phyloP scores from a whole-genome alignment of 2,797 vertebrate genomes.

The Rhadinocentrus ornatus region DNA sequence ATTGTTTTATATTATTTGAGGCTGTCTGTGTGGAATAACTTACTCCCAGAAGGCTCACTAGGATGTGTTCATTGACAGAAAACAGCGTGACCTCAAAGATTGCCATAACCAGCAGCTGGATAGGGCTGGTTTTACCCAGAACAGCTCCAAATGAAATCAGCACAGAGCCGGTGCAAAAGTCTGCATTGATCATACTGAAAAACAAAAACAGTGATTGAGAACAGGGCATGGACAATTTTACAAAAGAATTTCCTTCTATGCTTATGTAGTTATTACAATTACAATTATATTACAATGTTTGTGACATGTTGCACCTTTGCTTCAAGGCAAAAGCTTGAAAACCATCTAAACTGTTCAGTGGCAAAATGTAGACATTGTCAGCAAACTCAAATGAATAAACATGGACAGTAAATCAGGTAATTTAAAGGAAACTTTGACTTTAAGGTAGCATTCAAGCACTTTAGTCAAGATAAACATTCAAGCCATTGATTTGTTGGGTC shows the following conservation, averaged over 20 bases:
- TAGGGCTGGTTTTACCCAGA: conserved; percentile 89
- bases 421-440: too few relatives aligned
- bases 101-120: conserved; percentile 90
- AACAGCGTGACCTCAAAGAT: conserved; percentile 89
- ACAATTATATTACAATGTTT: not conserved
- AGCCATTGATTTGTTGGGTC: too few relatives aligned
- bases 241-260: not conserved
- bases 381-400: not conserved
- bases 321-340: not conserved
- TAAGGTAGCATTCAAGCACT: too few relatives aligned
- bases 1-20: not conserved
- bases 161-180: conserved; percentile 88
- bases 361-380: not conserved
- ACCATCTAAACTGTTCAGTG: not conserved
- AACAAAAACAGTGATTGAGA: not conserved
- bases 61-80: conserved; percentile 86
- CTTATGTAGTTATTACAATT: not conserved
- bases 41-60: conserved; percentile 85
- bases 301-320: not conserved
- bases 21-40: conserved; percentile 52
- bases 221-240: not conserved
- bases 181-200: conserved; percentile 90
- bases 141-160: conserved; percentile 90
- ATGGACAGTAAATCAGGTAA: not conserved
- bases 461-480: not conserved